A percentile compares a stretch with the other conserved stretches of the same genome.
phyloP scores from a whole-genome alignment of 2,888 invertebrate species.

The Cylloceria caligata region DNA sequence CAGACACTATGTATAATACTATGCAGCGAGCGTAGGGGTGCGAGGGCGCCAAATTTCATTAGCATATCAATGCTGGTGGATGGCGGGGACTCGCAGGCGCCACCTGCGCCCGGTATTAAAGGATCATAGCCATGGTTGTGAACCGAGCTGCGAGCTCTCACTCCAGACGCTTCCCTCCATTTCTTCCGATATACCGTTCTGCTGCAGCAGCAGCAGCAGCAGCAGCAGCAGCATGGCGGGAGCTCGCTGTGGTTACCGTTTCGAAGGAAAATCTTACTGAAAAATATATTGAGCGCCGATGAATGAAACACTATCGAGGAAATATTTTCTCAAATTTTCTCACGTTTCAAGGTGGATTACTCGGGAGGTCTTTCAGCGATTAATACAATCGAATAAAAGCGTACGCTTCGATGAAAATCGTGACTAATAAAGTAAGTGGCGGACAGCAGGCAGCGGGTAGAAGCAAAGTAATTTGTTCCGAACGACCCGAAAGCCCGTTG shows the following conservation, averaged over 20 bases:
- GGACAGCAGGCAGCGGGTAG: slow-evolving; percentile 8
- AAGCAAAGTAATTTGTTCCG: not conserved
- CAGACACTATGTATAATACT: slow-evolving; percentile 29
- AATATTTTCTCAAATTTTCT: no score
- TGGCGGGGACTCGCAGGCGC: slow-evolving; percentile 80
- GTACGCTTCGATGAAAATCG: slow-evolving; percentile 11
- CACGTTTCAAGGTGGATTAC: not conserved
- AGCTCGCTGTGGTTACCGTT: no score
- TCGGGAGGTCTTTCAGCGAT: not conserved
- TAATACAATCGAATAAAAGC: not conserved
- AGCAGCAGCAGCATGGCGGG: not conserved
- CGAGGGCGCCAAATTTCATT: slow-evolving; percentile 85
- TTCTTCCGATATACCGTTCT: not conserved
- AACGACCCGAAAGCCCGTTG: not conserved
- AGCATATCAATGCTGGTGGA: slow-evolving; percentile 85
- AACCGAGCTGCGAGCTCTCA: slow-evolving; percentile 42
- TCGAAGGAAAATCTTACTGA: no score
- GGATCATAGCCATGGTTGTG: slow-evolving; percentile 78
- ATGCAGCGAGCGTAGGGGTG: slow-evolving; percentile 63
- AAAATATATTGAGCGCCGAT: no score
- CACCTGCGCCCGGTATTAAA: slow-evolving; percentile 83
- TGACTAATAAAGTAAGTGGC: slow-evolving; percentile 25
- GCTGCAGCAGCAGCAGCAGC: not conserved
- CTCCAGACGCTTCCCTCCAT: slow-evolving; percentile 1
- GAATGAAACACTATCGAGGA: no score